A percentile compares a stretch with the other conserved stretches of the same genome.
phyloP scores from a whole-genome alignment of 2,797 vertebrate genomes.

The Hoplostethus mediterraneus region DNA sequence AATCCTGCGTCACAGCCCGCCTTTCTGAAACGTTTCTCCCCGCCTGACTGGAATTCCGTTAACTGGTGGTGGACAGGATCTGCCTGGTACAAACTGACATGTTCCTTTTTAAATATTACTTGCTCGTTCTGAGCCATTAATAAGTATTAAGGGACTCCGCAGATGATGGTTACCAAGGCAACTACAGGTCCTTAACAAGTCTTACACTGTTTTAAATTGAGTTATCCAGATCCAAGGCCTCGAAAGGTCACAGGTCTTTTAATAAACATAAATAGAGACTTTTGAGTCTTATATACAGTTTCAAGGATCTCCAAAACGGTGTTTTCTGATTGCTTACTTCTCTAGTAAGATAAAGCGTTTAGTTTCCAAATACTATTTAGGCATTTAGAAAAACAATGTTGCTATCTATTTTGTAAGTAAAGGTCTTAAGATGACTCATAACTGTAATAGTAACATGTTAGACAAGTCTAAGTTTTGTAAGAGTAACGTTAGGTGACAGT shows the following conservation, averaged over 20 bases:
- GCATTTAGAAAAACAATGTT: not conserved
- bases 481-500: too few relatives aligned
- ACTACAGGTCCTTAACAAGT: too few relatives aligned
- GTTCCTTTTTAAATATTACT: accelerated
- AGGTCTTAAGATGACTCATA: too few relatives aligned
- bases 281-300: not conserved
- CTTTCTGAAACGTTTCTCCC: slow-evolving; percentile 40
- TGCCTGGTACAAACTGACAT: not conserved
- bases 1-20: slow-evolving; percentile 67
- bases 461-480: too few relatives aligned
- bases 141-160: too few relatives aligned
- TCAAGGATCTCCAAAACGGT: not conserved
- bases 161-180: too few relatives aligned
- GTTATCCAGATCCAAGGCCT: too few relatives aligned
- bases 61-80: too few relatives aligned
- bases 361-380: not conserved
- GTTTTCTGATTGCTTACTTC: too few relatives aligned
- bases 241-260: too few relatives aligned
- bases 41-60: slow-evolving; percentile 29
- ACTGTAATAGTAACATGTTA: too few relatives aligned
- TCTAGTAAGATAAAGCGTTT: not conserved
- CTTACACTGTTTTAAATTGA: too few relatives aligned
- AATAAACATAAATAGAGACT: not conserved
- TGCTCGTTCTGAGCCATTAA: not conserved
- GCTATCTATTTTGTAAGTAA: not conserved